A percentile compares a stretch with the other conserved stretches of the same genome.
These are phyloP conservation scores for Meloe dianella DNA, from an alignment of 2,888 invertebrate genomes.

Conservation along the genomic window DNA sequence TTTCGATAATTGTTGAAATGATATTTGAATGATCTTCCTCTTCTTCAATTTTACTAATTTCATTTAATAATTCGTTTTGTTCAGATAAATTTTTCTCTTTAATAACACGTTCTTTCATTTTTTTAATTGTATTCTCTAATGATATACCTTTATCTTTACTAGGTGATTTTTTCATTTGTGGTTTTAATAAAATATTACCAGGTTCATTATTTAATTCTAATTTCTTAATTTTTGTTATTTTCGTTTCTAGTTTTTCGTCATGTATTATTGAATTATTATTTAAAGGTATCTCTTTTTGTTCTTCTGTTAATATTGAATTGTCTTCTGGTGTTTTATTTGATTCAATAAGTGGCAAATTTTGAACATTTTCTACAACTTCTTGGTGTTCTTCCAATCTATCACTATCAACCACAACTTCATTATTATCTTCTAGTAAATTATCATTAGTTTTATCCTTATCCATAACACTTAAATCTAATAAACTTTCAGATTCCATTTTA, in stretches of 20 bases:
- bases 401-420: background rate
- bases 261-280: background rate
- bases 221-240: constrained; percentile 2
- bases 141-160: constrained; percentile 18
- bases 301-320: background rate
- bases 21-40: background rate
- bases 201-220: background rate
- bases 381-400: background rate
- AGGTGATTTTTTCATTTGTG: constrained; percentile 7
- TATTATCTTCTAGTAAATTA: background rate
- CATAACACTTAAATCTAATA: background rate
- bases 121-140: constrained; percentile 26
- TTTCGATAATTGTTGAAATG: background rate
- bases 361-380: background rate
- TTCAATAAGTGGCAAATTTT: background rate
- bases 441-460: background rate
- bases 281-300: background rate
- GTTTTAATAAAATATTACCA: background rate
- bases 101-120: constrained; percentile 22
- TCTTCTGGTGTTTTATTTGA: background rate
- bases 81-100: constrained; percentile 12
- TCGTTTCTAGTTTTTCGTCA: background rate
- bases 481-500: background rate
- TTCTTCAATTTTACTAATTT: constrained; percentile 7
- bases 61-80: background rate